These are phyloP conservation scores for Diorhabda carinulata DNA, from an alignment of 1,140 invertebrate species.

Conservation along the genomic window DNA sequence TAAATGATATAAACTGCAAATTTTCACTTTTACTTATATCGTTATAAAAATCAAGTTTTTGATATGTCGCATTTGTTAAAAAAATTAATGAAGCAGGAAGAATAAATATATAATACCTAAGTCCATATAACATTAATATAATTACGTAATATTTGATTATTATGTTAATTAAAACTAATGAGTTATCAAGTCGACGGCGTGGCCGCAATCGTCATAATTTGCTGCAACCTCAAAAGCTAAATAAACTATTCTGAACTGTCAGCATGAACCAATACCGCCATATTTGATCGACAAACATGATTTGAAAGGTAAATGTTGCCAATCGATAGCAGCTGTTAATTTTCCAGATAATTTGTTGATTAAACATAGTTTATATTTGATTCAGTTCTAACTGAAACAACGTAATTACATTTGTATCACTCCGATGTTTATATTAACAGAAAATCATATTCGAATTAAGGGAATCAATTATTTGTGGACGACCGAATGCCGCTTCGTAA, in stretches of 20 bases:
- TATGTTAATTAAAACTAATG: slow-evolving; percentile 30
- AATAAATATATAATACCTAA: too few relatives aligned
- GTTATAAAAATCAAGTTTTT: too few relatives aligned
- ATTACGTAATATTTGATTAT: slow-evolving; percentile 6
- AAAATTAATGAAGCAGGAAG: too few relatives aligned
- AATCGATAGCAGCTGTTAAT: slow-evolving; percentile 39
- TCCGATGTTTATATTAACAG: slow-evolving; percentile 4
- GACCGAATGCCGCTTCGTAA: not conserved
- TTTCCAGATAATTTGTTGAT: slow-evolving; percentile 39
- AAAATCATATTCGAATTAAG: slow-evolving; percentile 9
- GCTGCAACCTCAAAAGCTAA: slow-evolving; percentile 32
- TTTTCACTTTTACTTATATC: too few relatives aligned
- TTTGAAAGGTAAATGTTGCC: slow-evolving; percentile 39
- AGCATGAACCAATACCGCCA: slow-evolving; percentile 25
- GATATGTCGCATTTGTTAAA: too few relatives aligned
- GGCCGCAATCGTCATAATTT: slow-evolving; percentile 17
- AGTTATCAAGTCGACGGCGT: slow-evolving; percentile 16
- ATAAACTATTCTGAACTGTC: slow-evolving; percentile 16
- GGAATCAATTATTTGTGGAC: not conserved
- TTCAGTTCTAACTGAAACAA: slow-evolving; percentile 21
- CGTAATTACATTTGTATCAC: slow-evolving; percentile 15
- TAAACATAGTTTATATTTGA: slow-evolving; percentile 35
- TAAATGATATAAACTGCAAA: too few relatives aligned
- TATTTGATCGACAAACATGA: slow-evolving; percentile 39
- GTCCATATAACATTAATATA: too few relatives aligned